phyloP scores from a whole-genome alignment of 2,888 invertebrate species.

The Dilophus febrilis region DNA sequence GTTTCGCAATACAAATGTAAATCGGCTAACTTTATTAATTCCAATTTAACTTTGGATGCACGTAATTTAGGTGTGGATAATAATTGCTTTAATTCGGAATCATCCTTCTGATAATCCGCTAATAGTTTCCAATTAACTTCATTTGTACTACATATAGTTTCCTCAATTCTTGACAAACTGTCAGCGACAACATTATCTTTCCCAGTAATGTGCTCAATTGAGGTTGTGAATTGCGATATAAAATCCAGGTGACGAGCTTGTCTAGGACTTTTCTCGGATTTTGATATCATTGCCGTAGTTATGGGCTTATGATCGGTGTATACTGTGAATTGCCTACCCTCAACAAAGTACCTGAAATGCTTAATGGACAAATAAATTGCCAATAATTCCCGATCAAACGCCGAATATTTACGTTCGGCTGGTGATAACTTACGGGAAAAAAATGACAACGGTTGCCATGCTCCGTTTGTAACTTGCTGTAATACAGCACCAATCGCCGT shows the following conservation, averaged over 20 bases:
- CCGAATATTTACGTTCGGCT: neutral
- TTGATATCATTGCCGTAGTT: conserved; percentile 3
- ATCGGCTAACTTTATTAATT: no score
- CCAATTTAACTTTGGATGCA: no score
- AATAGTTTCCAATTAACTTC: neutral
- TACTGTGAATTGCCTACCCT: neutral
- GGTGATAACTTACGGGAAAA: neutral
- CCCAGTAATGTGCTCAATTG: conserved; percentile 4
- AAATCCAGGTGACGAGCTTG: conserved; percentile 7
- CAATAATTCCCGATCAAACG: neutral
- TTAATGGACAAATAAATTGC: neutral
- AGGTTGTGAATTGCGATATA: conserved; percentile 5
- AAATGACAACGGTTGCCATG: neutral
- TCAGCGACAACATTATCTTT: conserved; percentile 7
- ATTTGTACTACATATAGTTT: no score
- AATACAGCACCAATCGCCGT: neutral
- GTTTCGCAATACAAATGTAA: neutral
- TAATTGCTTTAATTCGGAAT: no score
- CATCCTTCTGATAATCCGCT: neutral
- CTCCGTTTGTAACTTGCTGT: neutral
- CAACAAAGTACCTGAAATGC: neutral
- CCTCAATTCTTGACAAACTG: conserved; percentile 2
- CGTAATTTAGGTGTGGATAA: no score
- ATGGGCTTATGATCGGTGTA: conserved; percentile 1
- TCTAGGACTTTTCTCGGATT: conserved; percentile 5